Percentiles rank a stretch among this genome's conserved stretches.
Conservation (phyloP, 2,797 vertebrate genomes). For the Protosalanx chinensis region DNA sequence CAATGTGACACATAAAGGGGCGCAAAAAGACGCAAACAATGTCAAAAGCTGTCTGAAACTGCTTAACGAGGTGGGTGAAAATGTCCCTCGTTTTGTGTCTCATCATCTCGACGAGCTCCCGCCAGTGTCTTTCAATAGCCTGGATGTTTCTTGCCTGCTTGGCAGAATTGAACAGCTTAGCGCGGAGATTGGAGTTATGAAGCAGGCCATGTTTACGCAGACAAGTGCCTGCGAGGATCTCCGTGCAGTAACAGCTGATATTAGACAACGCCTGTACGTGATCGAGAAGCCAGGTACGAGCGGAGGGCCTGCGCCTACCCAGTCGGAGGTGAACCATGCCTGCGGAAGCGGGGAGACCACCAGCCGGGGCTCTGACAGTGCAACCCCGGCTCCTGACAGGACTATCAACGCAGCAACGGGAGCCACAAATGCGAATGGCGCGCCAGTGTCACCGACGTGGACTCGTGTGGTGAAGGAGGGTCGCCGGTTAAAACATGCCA, state of each 20-base stretch:
- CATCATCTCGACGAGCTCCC: constrained; percentile 14
- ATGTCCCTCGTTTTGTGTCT: constrained; percentile 18
- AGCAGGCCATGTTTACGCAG: not conserved
- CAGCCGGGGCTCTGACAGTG: too few relatives aligned
- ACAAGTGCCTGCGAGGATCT: not conserved
- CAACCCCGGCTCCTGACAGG: too few relatives aligned
- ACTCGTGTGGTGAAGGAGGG: not conserved
- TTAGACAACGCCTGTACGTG: not conserved
- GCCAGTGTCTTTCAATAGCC: constrained; percentile 16
- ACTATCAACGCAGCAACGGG: too few relatives aligned
- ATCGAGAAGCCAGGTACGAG: not conserved
- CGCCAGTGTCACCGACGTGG: not conserved
- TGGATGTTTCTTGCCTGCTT: constrained; percentile 18
- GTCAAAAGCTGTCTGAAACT: constrained; percentile 15
- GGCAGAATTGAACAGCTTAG: constrained; percentile 3
- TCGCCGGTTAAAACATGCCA: constrained; percentile 4
- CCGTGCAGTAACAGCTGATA: not conserved
- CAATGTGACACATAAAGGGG: constrained; percentile 14
- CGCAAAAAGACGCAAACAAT: constrained; percentile 21
- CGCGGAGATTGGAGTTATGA: not conserved
- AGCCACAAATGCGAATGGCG: too few relatives aligned
- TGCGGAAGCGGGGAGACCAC: too few relatives aligned
- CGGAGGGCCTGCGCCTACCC: too few relatives aligned
- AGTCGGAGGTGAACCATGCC: too few relatives aligned
- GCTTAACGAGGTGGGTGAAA: constrained; percentile 24